Evolutionary conservation across 1,140 invertebrate species (phyloP), one percentile per base, ranked within the genome.

Genomic region (Zaprionus vittiger): DNA sequence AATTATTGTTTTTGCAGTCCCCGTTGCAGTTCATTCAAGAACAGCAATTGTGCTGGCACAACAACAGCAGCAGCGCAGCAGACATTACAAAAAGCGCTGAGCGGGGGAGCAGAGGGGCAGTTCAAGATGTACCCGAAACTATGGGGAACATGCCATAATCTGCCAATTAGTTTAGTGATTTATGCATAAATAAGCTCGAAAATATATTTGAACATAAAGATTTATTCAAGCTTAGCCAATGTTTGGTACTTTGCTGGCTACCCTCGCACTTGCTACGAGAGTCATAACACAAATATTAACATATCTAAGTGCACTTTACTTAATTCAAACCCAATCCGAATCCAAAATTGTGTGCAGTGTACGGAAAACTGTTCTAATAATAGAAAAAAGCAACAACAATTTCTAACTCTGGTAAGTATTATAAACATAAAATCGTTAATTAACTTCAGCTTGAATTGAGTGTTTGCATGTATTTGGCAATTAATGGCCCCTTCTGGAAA

Each of bases 41-140:
- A 28, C 38, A 56, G 64, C 64, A 57, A 44, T 66, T 66, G 52
- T 28, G 52, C 54, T 66, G 52, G 15, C 44, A n/a, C 44, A 52
- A 31, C 22, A n/a, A 5, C 22, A 47, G 31, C 7, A 26, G 26
- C 31, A 34, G 31, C 31, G 31, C 31, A 34, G 11, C 20, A 52
- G 47, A 20, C 47, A 47, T 20, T 52, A 52, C 17, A 52, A 22
- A 24, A 22, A 52, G n/a, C 14, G 41, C 0, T 1, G 3, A 49
- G 7, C 5, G 38, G 38, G 1, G 12, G 28, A 2, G 31, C 9
- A 9, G 41, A 26, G 41, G n/a, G n/a, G 41, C n/a, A 47, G 41
- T 7, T 47, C 6, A n/a, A 47, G 17, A 47, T 17, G 41, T 47
- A 47, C 41, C n/a, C 41, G 2, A 47, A 47, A 47, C 17, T 3